Conservation (phyloP, 1,140 invertebrate species). For the Melitaea cinxia region DNA sequence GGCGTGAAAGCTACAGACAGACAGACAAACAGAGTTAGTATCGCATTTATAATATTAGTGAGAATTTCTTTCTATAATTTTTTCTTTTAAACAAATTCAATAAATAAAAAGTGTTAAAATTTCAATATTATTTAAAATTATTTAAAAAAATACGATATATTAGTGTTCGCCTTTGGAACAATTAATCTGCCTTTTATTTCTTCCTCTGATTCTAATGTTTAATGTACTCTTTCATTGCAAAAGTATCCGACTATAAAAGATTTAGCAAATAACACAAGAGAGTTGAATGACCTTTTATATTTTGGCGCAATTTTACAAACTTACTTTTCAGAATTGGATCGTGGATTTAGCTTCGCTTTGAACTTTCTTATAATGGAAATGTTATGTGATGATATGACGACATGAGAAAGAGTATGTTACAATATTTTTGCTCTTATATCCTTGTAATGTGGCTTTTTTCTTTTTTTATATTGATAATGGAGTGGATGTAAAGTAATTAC, state of each 20-base stretch:
- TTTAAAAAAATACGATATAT: no score
- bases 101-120: neutral
- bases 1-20: no score
- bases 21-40: no score
- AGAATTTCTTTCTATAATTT: no score
- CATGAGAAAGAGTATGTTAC: no score
- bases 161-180: neutral
- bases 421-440: no score
- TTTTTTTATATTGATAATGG: no score
- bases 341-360: neutral
- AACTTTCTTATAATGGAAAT: slow-evolving; percentile 1
- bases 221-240: neutral
- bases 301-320: neutral
- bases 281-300: neutral
- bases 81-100: no score
- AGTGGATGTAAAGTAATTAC: no score
- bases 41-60: no score
- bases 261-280: slow-evolving; percentile 1
- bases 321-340: neutral
- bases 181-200: neutral
- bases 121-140: no score
- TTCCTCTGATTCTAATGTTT: neutral
- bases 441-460: no score
- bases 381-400: neutral
- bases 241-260: neutral